Conservation (phyloP, 2,797 vertebrate genomes). For the Geotrypetes seraphini region DNA sequence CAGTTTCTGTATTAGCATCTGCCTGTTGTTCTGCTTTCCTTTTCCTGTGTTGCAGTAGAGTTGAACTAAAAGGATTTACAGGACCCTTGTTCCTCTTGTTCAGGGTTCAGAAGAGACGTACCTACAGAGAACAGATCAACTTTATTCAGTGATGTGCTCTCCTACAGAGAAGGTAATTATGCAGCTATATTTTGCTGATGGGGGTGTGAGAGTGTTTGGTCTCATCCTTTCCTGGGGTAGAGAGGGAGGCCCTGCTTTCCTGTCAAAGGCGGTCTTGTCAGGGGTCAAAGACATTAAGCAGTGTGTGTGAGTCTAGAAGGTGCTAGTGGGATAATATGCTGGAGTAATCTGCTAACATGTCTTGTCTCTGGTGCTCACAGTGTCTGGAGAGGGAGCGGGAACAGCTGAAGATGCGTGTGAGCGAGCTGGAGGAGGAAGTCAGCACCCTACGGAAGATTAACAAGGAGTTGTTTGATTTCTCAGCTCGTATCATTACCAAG, state of each 20-base stretch:
- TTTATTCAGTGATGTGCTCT: constrained; percentile 62
- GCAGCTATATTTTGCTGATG: too few species aligned
- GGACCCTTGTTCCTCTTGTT: neutral
- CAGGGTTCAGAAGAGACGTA: constrained; percentile 73
- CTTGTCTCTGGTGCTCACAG: constrained; percentile 33
- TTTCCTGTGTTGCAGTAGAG: too few species aligned
- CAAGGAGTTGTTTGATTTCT: constrained; percentile 89
- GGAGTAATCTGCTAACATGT: too few species aligned
- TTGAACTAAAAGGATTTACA: too few species aligned
- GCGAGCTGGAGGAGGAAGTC: constrained; percentile 86
- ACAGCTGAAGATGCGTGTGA: constrained; percentile 75
- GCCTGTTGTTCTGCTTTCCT: too few species aligned
- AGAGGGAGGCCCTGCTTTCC: rapidly evolving
- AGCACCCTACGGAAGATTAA: constrained; percentile 86
- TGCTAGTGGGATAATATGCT: too few species aligned
- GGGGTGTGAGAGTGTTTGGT: too few species aligned
- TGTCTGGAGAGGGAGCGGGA: constrained; percentile 78
- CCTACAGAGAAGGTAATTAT: constrained; percentile 84
- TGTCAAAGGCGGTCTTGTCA: too few species aligned
- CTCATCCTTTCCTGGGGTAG: rapidly evolving
- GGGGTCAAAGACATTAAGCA: too few species aligned
- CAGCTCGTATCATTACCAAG: constrained; percentile 78
- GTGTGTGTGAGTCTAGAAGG: too few species aligned
- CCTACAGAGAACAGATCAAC: constrained; percentile 64
- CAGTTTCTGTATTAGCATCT: too few species aligned